Evolutionary conservation across 2,113 vertebrate genomes (phyloP), one percentile per base, ranked within the genome.

Genomic region (Scalopus aquaticus): DNA sequence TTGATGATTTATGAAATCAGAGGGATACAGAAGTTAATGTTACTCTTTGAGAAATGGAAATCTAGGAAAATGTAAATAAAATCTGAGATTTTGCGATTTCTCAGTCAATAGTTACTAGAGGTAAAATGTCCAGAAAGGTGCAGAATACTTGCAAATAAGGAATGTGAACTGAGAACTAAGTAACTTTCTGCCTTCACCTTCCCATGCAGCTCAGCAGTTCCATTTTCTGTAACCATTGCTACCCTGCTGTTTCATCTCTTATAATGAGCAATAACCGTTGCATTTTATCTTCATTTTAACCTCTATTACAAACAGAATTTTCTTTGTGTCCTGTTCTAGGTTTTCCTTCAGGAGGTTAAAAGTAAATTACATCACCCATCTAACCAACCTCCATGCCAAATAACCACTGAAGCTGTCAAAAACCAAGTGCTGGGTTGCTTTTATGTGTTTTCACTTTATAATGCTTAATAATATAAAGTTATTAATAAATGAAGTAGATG

Each of bases 401-500:
- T 16, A 67, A 35, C 37, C 44, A 44, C n/a, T 78, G 67, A 54
- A 77, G 6, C 6, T 70, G 49, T 79, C 46, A 93, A 62, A 87
- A 89, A 22, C n/a, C 93, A 76, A 81, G 24, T 3, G 54, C 51
- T 77, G 24, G 17, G 37, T 44, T 74, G 85, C 16, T 42, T 80
- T 42, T 54, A 9, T 65, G 9, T 60, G 32, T 44, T 84, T 95
- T 82, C 74, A 17, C 28, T 81, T 77, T 91, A 20, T 35, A 79
- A n/a, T 37, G 11, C 13, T 83, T 49, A 76, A 49, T 64, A 60
- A 62, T 30, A 51, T 24, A 65, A 72, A 67, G 12, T 49, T 44
- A 81, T 49, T 96, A 83, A 94, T 78, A 81, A 91, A 74, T 88
- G n/a, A 72, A 92, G 24, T 64, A 20, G 44, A 77, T 60, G 17